Evolutionary conservation across 2,797 vertebrate species (phyloP).

Genomic region (Lacerta viridis): DNA sequence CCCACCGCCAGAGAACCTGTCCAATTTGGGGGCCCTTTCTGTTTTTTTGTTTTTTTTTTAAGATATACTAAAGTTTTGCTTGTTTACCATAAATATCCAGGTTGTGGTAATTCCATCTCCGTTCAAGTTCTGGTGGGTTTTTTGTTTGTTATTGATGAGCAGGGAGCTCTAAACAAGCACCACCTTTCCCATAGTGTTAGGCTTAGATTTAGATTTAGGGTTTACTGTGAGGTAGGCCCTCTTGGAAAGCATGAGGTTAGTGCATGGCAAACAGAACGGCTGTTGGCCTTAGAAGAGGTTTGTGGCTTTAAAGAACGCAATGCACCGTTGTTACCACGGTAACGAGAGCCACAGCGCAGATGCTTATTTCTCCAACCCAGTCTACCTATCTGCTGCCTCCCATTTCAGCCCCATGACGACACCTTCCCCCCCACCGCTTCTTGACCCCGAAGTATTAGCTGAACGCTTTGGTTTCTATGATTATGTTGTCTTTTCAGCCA

Average conservation of each 20-base stretch:
- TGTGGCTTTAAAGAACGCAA: too few species aligned
- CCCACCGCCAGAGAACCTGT: neutral
- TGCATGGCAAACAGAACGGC: neutral
- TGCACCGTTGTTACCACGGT: neutral
- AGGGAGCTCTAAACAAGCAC: neutral
- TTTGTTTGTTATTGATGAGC: neutral
- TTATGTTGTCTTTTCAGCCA: slow-evolving; percentile 90
- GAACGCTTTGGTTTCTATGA: slow-evolving; percentile 85
- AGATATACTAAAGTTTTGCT: too few species aligned
- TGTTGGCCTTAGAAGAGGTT: neutral
- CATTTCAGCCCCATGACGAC: slow-evolving; percentile 10
- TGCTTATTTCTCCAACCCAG: fast-evolving
- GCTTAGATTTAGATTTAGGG: neutral
- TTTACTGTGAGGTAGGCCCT: neutral
- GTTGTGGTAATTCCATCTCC: neutral
- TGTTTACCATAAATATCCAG: neutral
- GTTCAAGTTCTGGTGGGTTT: neutral
- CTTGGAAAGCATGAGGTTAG: neutral
- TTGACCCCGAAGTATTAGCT: neutral
- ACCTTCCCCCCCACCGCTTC: too few species aligned
- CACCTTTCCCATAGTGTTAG: neutral
- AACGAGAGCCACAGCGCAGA: neutral
- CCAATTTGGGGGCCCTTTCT: neutral
- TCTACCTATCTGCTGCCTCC: neutral
- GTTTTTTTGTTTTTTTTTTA: neutral